Evolutionary conservation across 2,888 invertebrate species (phyloP), one percentile per base, ranked within the genome.

Genomic region (Gryllus longicercus): DNA sequence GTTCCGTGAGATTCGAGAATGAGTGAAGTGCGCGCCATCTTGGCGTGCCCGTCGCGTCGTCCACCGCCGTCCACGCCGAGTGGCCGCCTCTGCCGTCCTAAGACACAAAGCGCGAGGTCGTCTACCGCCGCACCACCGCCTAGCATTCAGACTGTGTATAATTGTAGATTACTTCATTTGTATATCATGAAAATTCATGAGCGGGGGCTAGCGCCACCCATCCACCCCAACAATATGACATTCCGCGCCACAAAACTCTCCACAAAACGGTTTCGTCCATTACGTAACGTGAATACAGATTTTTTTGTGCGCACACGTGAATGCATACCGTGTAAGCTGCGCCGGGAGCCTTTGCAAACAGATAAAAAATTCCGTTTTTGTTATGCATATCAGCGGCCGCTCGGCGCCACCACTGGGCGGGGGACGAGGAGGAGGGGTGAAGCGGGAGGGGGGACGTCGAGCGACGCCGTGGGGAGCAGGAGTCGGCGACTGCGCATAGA

Each of bases 131-230:
- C 25, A 4, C 25, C 25, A 18, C 18, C 63, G 16, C 63, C n/a
- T 16, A 63, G 63, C 63, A 14, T 63, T 63, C 63, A n/a, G 16
- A 63, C 38, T 63, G 63, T 63, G 63, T 63, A 63, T 63, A 63
- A 63, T 63, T 63, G 63, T 63, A 63, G 63, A 63, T 63, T 63
- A 63, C 63, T 63, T 63, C 63, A 63, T 63, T 63, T 63, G 63
- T 63, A n/a, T 63, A 63, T 63, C 63, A 63, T 63, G 63, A 63
- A 63, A 63, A 63, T 63, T 63, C 63, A 63, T 63, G 63, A 63
- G 63, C 14, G 63, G 63, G n/a, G n/a, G 63, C 16, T n/a, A 63
- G 63, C 63, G 63, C n/a, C 63, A 38, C 63, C 14, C 63, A n/a
- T 14, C 63, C 63, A 63, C 63, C 63, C n/a, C 63, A 14, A 63